Conservation (phyloP, 2,797 vertebrate species). For the Tolypeutes matacus region DNA sequence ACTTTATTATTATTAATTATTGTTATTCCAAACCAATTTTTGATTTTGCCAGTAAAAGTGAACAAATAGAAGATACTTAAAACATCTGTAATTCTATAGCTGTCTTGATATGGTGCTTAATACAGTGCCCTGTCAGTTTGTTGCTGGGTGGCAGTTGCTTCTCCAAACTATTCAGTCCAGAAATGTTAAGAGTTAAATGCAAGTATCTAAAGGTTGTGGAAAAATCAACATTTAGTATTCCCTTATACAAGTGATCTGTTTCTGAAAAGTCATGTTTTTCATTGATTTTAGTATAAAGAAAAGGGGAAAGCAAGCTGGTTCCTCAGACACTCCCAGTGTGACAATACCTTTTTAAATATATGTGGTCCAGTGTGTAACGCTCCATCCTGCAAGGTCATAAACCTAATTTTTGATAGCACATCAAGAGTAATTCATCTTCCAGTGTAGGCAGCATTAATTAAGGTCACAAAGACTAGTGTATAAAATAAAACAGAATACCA, state of each 20-base stretch:
- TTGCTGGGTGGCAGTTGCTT: not conserved
- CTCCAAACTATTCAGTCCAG: not conserved
- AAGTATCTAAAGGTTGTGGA: not conserved
- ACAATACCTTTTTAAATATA: not conserved
- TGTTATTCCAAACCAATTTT: constrained; percentile 5
- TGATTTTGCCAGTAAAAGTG: not conserved
- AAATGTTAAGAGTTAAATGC: not conserved
- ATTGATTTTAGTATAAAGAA: not conserved
- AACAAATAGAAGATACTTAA: not conserved
- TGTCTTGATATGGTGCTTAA: not conserved
- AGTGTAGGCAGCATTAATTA: constrained; percentile 12
- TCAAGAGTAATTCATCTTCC: not conserved
- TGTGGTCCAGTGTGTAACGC: not conserved
- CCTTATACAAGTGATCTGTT: not conserved
- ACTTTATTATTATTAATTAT: not conserved
- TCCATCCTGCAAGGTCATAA: not conserved
- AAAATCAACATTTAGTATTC: constrained; percentile 25
- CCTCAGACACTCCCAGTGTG: not conserved
- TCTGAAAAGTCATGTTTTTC: constrained; percentile 45
- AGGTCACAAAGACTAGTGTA: not conserved
- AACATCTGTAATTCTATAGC: not conserved
- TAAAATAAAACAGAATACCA: constrained; percentile 26
- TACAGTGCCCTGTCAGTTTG: not conserved
- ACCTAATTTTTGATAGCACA: constrained; percentile 15
- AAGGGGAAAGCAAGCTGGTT: not conserved